These are phyloP conservation scores for Zaprionus kolodkinae DNA, from an alignment of 1,140 invertebrate species.

Conservation along the genomic window DNA sequence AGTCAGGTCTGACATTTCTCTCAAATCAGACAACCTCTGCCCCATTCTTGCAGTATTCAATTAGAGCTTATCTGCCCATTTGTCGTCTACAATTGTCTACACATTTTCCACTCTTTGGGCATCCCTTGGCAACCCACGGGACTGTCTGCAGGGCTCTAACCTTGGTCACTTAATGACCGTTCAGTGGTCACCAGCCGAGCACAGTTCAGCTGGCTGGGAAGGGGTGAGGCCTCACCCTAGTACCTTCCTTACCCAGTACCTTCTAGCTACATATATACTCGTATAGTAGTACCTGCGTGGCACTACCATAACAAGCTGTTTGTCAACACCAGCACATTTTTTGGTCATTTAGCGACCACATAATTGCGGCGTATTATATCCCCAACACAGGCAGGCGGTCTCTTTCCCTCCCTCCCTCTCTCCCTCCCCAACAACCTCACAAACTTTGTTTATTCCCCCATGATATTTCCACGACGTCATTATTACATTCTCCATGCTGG, in stretches of 20 bases:
- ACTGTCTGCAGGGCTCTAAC: slow-evolving; percentile 31
- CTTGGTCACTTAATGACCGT: slow-evolving; percentile 78
- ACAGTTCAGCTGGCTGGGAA: slow-evolving; percentile 18
- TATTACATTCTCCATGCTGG: slow-evolving; percentile 67
- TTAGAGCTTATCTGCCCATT: slow-evolving; percentile 1
- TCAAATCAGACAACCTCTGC: not conserved
- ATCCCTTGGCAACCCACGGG: slow-evolving; percentile 4
- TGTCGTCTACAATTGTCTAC: slow-evolving; percentile 27
- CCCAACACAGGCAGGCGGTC: slow-evolving; percentile 37
- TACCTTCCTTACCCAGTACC: too few relatives aligned
- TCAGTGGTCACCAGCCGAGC: slow-evolving; percentile 58
- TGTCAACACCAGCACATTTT: slow-evolving; percentile 82
- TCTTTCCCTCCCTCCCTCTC: not conserved
- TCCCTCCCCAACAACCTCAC: too few relatives aligned
- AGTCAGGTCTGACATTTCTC: not conserved
- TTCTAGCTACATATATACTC: too few relatives aligned
- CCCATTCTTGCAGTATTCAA: not conserved
- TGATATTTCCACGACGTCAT: slow-evolving; percentile 49
- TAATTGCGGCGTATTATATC: slow-evolving; percentile 81
- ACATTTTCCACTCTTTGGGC: not conserved
- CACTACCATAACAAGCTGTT: slow-evolving; percentile 70
- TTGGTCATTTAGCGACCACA: slow-evolving; percentile 81
- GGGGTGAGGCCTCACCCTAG: too few relatives aligned
- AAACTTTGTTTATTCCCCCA: slow-evolving; percentile 19
- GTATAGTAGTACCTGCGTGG: not conserved